Percentiles rank a stretch among this genome's conserved stretches.
These are phyloP conservation scores for Prochilodus magdalenae DNA, from an alignment of 2,113 vertebrate species.

Conservation along the genomic window DNA sequence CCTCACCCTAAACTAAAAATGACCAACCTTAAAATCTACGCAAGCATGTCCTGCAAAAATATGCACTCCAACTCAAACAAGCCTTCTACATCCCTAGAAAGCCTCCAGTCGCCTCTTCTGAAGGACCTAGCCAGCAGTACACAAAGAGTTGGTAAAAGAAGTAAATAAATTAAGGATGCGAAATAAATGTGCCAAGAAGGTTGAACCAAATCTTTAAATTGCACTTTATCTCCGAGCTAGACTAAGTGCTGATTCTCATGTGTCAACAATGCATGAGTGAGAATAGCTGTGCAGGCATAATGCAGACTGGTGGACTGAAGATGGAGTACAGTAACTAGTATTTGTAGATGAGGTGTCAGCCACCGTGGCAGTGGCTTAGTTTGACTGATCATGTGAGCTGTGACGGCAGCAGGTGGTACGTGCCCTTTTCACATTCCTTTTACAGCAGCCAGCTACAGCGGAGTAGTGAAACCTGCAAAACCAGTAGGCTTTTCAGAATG, in stretches of 20 bases:
- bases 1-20: constrained; percentile 13
- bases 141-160: too few relatives aligned
- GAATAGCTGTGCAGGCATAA: background rate
- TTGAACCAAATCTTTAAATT: too few relatives aligned
- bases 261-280: background rate
- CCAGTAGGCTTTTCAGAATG: constrained; percentile 32
- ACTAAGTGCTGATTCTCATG: background rate
- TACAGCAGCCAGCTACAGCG: background rate
- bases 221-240: background rate
- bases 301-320: background rate
- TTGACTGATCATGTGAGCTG: background rate
- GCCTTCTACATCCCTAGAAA: background rate
- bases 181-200: background rate
- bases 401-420: background rate
- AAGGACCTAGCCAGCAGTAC: too few relatives aligned
- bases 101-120: too few relatives aligned
- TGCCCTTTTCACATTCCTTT: constrained; percentile 22
- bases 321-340: constrained; percentile 12
- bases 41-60: background rate
- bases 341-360: background rate
- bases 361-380: constrained; percentile 14
- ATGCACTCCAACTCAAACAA: background rate
- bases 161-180: too few relatives aligned
- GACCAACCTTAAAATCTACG: background rate
- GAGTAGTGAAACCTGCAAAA: constrained; percentile 48